Conservation (phyloP, 2,113 vertebrate species). For the Polypterus senegalus region DNA sequence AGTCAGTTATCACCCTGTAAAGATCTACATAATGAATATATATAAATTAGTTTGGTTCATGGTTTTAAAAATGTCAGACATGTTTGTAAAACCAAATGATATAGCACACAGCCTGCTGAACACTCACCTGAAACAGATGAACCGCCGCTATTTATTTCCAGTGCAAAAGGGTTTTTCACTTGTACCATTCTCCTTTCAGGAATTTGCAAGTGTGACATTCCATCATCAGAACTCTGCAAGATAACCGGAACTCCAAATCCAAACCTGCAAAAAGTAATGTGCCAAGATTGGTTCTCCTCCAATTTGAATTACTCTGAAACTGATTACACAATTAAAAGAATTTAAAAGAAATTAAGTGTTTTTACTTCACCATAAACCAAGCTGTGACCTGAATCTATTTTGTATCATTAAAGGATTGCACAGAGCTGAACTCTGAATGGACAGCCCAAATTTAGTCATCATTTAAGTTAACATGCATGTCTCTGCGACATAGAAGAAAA, state of each 20-base stretch:
- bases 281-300: conserved; percentile 9
- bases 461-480: too few relatives aligned
- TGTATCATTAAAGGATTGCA: neutral
- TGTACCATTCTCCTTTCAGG: conserved; percentile 80
- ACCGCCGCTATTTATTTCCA: conserved; percentile 51
- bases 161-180: conserved; percentile 82
- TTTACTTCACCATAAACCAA: neutral
- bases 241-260: conserved; percentile 85
- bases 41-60: too few relatives aligned
- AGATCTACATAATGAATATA: too few relatives aligned
- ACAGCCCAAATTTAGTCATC: too few relatives aligned
- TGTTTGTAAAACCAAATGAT: too few relatives aligned
- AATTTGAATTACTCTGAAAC: neutral
- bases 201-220: conserved; percentile 48
- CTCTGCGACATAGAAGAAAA: too few relatives aligned
- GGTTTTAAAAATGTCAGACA: too few relatives aligned
- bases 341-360: neutral
- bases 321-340: neutral
- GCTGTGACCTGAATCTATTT: neutral
- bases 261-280: conserved; percentile 53
- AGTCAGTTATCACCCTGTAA: too few relatives aligned
- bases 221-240: conserved; percentile 77
- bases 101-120: neutral
- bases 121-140: conserved; percentile 68
- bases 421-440: neutral